These are phyloP conservation scores for Drosophila pseudotakahashii DNA, from an alignment of 2,888 invertebrate genomes.

Conservation along the genomic window DNA sequence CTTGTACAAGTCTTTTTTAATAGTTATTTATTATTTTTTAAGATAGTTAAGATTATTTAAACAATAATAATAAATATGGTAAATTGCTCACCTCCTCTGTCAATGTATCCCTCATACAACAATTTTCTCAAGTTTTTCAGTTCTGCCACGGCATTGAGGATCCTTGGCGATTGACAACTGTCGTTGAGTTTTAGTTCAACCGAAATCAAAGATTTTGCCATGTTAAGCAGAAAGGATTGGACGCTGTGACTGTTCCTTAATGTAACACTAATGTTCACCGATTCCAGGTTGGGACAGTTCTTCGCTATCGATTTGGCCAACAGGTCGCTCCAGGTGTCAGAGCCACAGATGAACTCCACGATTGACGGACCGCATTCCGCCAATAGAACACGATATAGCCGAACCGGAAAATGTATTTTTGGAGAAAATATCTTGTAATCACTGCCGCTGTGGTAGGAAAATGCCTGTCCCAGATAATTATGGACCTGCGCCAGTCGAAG, in stretches of 20 bases:
- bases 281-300: conserved; percentile 8
- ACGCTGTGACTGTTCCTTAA: not conserved
- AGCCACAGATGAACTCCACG: conserved; percentile 5
- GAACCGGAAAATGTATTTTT: conserved; percentile 8
- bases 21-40: no score
- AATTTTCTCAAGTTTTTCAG: not conserved
- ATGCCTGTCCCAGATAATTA: not conserved
- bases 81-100: not conserved
- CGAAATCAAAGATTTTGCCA: not conserved
- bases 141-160: conserved; percentile 4
- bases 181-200: conserved; percentile 6
- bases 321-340: conserved; percentile 1
- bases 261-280: conserved; percentile 5
- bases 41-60: no score
- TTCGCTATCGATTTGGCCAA: conserved; percentile 2
- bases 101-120: conserved; percentile 3
- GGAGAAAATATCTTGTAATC: not conserved
- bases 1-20: no score
- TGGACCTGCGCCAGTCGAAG: conserved; percentile 2
- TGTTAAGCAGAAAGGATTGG: not conserved
- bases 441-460: conserved; percentile 6
- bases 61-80: no score
- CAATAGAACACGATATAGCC: not conserved
- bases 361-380: not conserved
- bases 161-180: conserved; percentile 5